Conservation (phyloP, 2,797 vertebrate species). For the Crocodylus rhombifer region DNA sequence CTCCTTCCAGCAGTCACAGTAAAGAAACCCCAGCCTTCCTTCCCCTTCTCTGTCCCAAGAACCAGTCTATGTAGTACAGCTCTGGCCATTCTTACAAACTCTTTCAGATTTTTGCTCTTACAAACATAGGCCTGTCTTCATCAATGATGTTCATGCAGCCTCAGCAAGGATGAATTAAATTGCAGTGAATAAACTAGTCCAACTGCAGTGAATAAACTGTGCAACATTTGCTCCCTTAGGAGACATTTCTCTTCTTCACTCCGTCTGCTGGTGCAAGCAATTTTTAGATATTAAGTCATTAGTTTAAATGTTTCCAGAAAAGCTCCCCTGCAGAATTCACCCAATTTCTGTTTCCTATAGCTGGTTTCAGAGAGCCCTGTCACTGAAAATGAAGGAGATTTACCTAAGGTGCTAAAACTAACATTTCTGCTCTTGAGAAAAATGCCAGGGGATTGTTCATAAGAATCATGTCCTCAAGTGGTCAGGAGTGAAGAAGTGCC, state of each 20-base stretch:
- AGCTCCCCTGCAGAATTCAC: background rate
- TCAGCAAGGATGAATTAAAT: background rate
- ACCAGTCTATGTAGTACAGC: background rate
- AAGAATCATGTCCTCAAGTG: background rate
- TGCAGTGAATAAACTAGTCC: background rate
- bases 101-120: background rate
- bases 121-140: background rate
- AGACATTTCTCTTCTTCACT: background rate
- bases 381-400: background rate
- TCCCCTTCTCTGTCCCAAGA: background rate
- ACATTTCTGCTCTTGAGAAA: background rate
- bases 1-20: background rate
- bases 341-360: background rate
- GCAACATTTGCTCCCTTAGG: background rate
- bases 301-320: background rate
- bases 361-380: background rate
- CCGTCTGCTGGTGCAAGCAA: background rate
- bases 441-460: background rate
- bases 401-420: background rate
- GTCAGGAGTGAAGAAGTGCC: background rate
- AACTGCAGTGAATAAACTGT: background rate
- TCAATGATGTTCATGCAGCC: background rate
- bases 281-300: background rate
- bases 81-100: background rate
- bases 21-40: background rate